Base-by-base conservation (phyloP, 2,888 invertebrate genomes). In the Drosophila picticornis region DNA sequence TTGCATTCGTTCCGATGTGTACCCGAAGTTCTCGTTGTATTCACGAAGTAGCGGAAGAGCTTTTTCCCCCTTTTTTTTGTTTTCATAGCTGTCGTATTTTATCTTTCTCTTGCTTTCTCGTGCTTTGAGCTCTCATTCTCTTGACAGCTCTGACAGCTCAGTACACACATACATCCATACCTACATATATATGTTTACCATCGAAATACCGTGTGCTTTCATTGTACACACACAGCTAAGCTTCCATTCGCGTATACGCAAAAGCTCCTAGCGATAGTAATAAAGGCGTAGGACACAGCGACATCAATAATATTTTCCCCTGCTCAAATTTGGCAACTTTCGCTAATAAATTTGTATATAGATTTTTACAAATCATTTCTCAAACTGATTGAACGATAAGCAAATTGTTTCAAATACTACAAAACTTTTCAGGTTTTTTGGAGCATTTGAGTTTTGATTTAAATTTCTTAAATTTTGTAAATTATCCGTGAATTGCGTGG, bases 1-100 rank as follows among this genome's bases (percentile, higher is more conserved):
- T 61, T 81, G 80, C 80, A 81, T 80, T 80, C 69, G 71, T 52
- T 68, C 70, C 80, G 76, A 78, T 53, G 82, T 64, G 31, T 53
- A 51, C 57, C 36, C 46, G 61, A 61, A 58, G 61, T 46, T 59
- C 58, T 51, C 55, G 53, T 48, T 61, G 50, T 51, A 10, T 43
- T 11, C 4, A 68, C 75, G 74, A 75, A 52, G 59, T 22, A 52
- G 34, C 40, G 11, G 29, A 78, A 69, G 78, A 78, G 48, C 60
- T 40, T 59, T 71, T 58, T 38, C 16, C 25, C 46, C 22, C 10
- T 25, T 43, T 72, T 65, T 56, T 53, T 43, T 43, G 61, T 38
- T 40, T 62, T 43, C 40, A 40, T 43, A 43, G 46, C 46, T 46
- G 46, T 48, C 43, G 50, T 56, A 50, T 43, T 38, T 50, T 19